phyloP scores from a whole-genome alignment of 2,888 invertebrate genomes.

The Auanema freiburgensis region DNA sequence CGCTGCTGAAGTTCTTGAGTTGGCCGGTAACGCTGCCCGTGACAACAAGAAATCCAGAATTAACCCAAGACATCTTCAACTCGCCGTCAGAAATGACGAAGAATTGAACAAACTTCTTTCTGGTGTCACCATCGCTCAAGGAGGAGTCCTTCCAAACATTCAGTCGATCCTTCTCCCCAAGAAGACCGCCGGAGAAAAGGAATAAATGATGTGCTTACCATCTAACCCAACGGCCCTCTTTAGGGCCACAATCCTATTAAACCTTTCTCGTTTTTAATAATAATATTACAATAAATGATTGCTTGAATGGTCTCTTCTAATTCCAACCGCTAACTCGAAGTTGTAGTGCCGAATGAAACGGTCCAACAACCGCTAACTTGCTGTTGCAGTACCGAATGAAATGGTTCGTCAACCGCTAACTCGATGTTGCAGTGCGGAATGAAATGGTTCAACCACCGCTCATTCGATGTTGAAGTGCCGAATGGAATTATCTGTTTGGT shows the following conservation, averaged over 20 bases:
- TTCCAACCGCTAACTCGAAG: too few relatives aligned
- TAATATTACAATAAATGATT: too few relatives aligned
- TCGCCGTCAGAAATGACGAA: slow-evolving; percentile 62
- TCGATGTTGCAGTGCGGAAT: too few relatives aligned
- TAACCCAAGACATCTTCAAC: slow-evolving; percentile 64
- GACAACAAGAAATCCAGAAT: slow-evolving; percentile 69
- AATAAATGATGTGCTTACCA: slow-evolving; percentile 19
- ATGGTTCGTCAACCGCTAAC: too few relatives aligned
- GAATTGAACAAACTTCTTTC: slow-evolving; percentile 60
- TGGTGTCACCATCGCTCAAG: slow-evolving; percentile 81
- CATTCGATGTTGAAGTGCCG: too few relatives aligned
- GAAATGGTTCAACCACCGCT: too few relatives aligned
- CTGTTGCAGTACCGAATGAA: too few relatives aligned
- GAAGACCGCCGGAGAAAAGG: slow-evolving; percentile 55
- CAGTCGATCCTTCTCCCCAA: slow-evolving; percentile 62
- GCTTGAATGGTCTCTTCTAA: too few relatives aligned
- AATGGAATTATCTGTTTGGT: too few relatives aligned
- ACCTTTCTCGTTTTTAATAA: too few relatives aligned
- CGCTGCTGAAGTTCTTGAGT: slow-evolving; percentile 56
- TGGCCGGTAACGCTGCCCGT: slow-evolving; percentile 66
- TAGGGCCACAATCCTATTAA: slow-evolving; percentile 55
- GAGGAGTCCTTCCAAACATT: slow-evolving; percentile 74
- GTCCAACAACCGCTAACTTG: too few relatives aligned
- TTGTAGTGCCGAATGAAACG: too few relatives aligned
- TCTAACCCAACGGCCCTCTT: slow-evolving; percentile 53